phyloP scores from a whole-genome alignment of 2,888 invertebrate genomes.

The Eudasyphora cyanicolor region DNA sequence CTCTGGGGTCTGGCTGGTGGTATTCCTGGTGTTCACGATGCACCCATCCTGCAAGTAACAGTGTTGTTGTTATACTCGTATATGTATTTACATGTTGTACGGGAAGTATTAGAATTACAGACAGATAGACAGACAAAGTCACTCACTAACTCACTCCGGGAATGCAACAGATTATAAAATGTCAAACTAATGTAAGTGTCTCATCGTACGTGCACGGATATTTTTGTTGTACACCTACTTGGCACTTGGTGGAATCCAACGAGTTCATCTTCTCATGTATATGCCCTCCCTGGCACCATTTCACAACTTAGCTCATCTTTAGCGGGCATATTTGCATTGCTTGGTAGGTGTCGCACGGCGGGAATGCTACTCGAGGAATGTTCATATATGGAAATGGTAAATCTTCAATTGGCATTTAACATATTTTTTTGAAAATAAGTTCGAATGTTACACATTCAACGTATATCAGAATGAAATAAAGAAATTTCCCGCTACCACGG shows the following conservation, averaged over 20 bases:
- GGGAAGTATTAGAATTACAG: slow-evolving; percentile 34
- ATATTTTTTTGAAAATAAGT: too few species aligned
- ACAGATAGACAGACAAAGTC: slow-evolving; percentile 20
- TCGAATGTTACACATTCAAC: too few species aligned
- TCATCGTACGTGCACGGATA: slow-evolving; percentile 32
- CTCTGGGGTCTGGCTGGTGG: slow-evolving; percentile 7
- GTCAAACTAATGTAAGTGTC: slow-evolving; percentile 54
- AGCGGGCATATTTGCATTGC: too few species aligned
- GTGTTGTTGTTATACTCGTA: slow-evolving; percentile 33
- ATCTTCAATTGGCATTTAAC: too few species aligned
- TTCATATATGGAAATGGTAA: too few species aligned
- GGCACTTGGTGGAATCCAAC: slow-evolving; percentile 28
- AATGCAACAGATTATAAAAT: slow-evolving; percentile 52
- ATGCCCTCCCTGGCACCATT: not conserved
- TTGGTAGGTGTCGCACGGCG: too few species aligned
- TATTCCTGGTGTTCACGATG: not conserved
- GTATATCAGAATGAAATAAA: too few species aligned
- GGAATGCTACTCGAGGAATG: too few species aligned
- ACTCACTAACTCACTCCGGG: slow-evolving; percentile 15
- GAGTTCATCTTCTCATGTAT: not conserved
- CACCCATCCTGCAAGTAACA: not conserved
- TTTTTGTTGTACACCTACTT: slow-evolving; percentile 48
- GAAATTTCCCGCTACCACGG: too few species aligned
- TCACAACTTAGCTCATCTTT: slow-evolving; percentile 20
- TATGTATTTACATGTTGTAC: slow-evolving; percentile 29